Base-by-base conservation (phyloP, 2,113 vertebrate species). In the Chaetodon auriga region DNA sequence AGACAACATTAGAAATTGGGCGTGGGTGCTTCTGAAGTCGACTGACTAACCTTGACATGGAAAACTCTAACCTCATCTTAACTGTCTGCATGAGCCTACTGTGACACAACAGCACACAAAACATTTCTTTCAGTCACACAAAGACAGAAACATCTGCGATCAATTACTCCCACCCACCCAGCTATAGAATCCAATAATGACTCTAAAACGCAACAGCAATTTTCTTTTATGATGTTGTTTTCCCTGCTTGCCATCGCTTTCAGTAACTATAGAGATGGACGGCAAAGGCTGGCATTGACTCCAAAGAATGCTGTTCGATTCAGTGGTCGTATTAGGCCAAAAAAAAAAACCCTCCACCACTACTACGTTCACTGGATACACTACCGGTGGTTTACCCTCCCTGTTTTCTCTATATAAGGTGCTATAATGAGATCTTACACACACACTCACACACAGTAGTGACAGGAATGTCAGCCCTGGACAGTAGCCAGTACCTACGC, bases 161-260 rank as follows among this genome's bases (percentile, higher is more conserved):
- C 78, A 87, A 89, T 94, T 95, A 92, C 78, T 73, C 85, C 90
- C 90, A 80, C 87, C 89, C 91, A 88, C 85, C 85, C 77, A 69
- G 87, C 92, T 86, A 90, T 91, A 90, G 81, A 73, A 86, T 90
- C 88, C 93, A 93, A 86, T 90, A 91, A 85, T 87, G 92, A 93
- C 93, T 92, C 83, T 84, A 78, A 90, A 91, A 87, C 72, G 57
- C 69, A 82, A 68, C 84, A 73, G 74, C 88, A 83, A 85, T 90
- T 87, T 88, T 88, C 76, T 93, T 95, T 94, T 91, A 90, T 87
- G 88, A 82, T 88, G 88, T 87, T 92, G 90, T 92, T 91, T 93
- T 90, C 84, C 85, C 85, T 72, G 46, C 78, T 63, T 81, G 84
- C 84, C 90, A 80, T 81, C 46, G 72, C 85, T 83, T 66, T 79